Evolutionary conservation across 1,140 invertebrate species (phyloP).

Genomic region (Bilobella aurantiaca): DNA sequence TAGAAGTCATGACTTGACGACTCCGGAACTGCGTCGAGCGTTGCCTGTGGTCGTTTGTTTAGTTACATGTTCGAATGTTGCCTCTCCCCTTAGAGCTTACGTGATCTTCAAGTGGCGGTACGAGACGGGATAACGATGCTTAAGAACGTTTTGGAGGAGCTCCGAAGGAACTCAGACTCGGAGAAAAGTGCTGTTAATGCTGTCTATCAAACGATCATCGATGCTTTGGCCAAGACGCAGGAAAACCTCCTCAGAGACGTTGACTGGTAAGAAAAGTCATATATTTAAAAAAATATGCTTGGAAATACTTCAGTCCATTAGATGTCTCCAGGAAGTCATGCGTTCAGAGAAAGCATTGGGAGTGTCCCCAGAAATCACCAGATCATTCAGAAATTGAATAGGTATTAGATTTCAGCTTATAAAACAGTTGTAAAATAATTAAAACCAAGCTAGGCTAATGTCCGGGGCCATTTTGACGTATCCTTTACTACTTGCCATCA

Average conservation of each 20-base stretch:
- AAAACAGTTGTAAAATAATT: too few relatives aligned
- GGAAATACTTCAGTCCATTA: neutral
- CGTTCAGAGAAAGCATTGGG: too few relatives aligned
- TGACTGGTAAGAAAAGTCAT: constrained; percentile 42
- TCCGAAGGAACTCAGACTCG: constrained; percentile 52
- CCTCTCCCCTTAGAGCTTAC: constrained; percentile 42
- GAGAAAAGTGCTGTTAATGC: constrained; percentile 55
- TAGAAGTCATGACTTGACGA: too few relatives aligned
- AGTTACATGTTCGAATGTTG: neutral
- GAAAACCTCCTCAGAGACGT: constrained; percentile 52
- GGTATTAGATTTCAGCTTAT: too few relatives aligned
- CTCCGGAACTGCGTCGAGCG: too few relatives aligned
- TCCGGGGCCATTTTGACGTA: too few relatives aligned
- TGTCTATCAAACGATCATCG: constrained; percentile 56
- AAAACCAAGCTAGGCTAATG: too few relatives aligned
- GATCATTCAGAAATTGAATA: too few relatives aligned
- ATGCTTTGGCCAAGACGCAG: constrained; percentile 55
- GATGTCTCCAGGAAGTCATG: too few relatives aligned
- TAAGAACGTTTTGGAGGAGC: constrained; percentile 54
- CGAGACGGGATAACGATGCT: constrained; percentile 53
- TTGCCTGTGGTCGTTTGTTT: neutral
- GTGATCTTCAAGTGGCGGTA: constrained; percentile 53
- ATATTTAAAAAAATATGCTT: neutral
- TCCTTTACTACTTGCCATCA: too few relatives aligned
- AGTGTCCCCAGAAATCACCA: too few relatives aligned